Base-by-base conservation (phyloP, 2,797 vertebrate genomes). In the Channa striata region DNA sequence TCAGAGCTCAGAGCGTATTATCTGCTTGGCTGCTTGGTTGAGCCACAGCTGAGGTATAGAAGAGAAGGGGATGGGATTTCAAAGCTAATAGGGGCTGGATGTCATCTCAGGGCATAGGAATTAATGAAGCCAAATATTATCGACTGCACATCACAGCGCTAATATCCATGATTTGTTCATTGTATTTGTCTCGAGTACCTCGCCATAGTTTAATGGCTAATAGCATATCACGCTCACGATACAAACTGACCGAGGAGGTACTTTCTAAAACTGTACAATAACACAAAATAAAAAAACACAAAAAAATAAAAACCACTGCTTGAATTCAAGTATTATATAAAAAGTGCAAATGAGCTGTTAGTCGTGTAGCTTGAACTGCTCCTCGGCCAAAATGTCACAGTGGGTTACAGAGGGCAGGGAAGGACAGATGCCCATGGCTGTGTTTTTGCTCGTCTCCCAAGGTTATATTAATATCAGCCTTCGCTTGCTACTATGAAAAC, bases 1-100 rank as follows among this genome's bases (percentile, higher is more conserved):
- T 96, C 96, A 97, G 95, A 96, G 96, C 96, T 98, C 95, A 96
- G 93, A 96, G 95, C 93, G 91, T 94, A 99, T 99, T 98, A 99
- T 96, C 95, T 95, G 96, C 96, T 96, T 96, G 95, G 95, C 95
- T 97, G 95, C 94, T 95, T 93, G 91, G 91, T 92, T 92, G 92
- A 93, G 90, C 87, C 91, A 87, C 91, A 96, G 96, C 95, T 97
- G 96, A 97, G 95, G 94, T 96, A 95, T 79, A 78, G 82, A 80
- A 74, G 68, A 71, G 87, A 84, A 84, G 82, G 73, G 90, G 86
- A 92, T 85, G 87, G 89, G 90, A 92, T 93, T 89, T 90, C 85
- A 92, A 89, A 90, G 86, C 85, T 91, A 91, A 92, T 90, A 92
- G 90, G 87, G 82, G 80, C 84, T 73, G 84, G 83, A 80, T 91